Percentiles rank a stretch among this genome's conserved stretches.
Evolutionary conservation across 2,113 vertebrate species (phyloP).

Genomic region (Neotragus pygmaeus): DNA sequence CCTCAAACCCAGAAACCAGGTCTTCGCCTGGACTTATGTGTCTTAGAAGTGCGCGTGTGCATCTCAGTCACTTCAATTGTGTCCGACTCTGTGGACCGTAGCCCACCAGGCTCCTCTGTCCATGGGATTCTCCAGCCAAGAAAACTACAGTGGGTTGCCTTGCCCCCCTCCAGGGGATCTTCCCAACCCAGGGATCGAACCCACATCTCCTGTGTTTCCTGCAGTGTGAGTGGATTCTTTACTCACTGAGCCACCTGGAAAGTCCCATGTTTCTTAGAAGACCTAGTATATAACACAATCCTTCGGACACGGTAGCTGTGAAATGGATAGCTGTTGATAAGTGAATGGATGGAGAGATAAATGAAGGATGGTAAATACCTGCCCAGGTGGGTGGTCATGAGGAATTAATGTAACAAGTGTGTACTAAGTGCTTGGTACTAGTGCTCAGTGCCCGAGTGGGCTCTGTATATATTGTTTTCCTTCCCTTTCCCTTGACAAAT

Average conservation of each 20-base stretch:
- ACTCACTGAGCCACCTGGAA: not conserved
- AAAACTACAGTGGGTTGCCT: not conserved
- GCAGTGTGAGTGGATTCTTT: not conserved
- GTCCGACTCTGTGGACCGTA: accelerated
- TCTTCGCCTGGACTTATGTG: not conserved
- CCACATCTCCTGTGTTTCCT: not conserved
- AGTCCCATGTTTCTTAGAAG: not conserved
- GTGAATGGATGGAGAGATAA: too few relatives aligned
- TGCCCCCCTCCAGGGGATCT: not conserved
- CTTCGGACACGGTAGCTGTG: not conserved
- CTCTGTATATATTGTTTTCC: accelerated
- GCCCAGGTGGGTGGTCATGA: not conserved
- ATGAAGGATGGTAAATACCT: not conserved
- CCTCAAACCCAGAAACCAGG: not conserved
- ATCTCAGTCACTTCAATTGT: not conserved
- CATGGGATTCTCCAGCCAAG: not conserved
- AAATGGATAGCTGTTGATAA: not conserved
- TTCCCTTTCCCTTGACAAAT: not conserved
- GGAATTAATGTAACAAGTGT: too few relatives aligned
- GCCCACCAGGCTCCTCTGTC: not conserved
- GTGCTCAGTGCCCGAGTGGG: accelerated
- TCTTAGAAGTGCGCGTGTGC: accelerated
- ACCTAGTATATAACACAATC: not conserved
- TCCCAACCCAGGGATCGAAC: not conserved
- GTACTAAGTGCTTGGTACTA: not conserved